Evolutionary conservation across 2,797 vertebrate species (phyloP).

Genomic region (Labroides dimidiatus): DNA sequence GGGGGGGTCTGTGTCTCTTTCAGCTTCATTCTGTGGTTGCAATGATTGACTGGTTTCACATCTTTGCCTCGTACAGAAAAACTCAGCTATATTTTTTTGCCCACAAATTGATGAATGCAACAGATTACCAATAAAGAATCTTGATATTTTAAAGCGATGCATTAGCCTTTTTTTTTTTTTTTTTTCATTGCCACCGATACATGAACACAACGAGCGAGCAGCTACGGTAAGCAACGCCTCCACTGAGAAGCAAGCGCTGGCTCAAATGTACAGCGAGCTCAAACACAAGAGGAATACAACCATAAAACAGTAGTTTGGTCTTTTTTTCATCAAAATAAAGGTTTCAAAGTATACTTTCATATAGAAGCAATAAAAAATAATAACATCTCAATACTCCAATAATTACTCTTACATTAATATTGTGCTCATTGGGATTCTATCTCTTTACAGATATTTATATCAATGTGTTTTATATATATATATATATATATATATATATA

Average conservation of each 20-base stretch:
- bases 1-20: background rate
- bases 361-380: constrained; percentile 81
- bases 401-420: constrained; percentile 75
- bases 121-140: constrained; percentile 37
- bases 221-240: constrained; percentile 61
- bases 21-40: constrained; percentile 4
- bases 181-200: constrained; percentile 62
- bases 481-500: too few species aligned
- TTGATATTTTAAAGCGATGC: constrained; percentile 43
- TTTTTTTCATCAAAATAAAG: constrained; percentile 76
- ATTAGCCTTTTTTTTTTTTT: constrained; percentile 18
- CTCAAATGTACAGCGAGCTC: constrained; percentile 64
- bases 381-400: constrained; percentile 78
- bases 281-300: constrained; percentile 71
- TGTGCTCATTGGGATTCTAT: constrained; percentile 83
- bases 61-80: constrained; percentile 15
- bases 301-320: constrained; percentile 83
- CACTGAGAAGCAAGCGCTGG: constrained; percentile 55
- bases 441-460: constrained; percentile 70
- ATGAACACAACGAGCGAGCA: constrained; percentile 64
- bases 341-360: constrained; percentile 70
- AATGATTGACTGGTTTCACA: constrained; percentile 17
- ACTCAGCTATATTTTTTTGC: constrained; percentile 12
- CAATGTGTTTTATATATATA: constrained; percentile 60
- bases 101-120: constrained; percentile 44